Base-by-base conservation (phyloP, 1,140 invertebrate species). In the Globodera ellingtonae region DNA sequence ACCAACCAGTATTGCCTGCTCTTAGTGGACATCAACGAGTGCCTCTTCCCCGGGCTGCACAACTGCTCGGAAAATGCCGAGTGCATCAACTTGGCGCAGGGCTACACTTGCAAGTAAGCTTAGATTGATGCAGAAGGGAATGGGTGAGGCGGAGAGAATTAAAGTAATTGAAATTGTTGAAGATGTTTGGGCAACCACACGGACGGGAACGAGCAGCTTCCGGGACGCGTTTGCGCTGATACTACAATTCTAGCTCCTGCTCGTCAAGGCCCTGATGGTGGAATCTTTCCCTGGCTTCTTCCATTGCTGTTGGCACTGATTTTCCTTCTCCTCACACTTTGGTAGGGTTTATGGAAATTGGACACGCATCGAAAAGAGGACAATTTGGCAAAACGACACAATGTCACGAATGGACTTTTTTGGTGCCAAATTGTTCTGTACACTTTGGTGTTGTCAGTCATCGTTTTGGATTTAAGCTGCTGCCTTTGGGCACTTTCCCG, bases 11-110 rank as follows among this genome's bases (percentile, higher is more conserved):
- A 81, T 48, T 88, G 87, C 59, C 77, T 88, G 77, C 74, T 84
- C 56, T 52, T 83, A 8, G 35, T 75, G 35, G 87, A 88, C 80
- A 82, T 88, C 7, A 84, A 89, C 69, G 85, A 78, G 65, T 88
- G 87, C 72, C 82, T 83, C n/a, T 81, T 88, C n/a, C 67, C 46
- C 1, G 88, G 86, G 50, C 74, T 88, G 67, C 86, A 84, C 52
- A 88, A 88, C 75, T 88, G 87, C 66, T 89, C 87, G 24, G 85
- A 83, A 47, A 84, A 88, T 35, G 87, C 87, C 75, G 78, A 82
- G n/a, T 88, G 87, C 72, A 85, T 83, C 48, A 84, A 88, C 72
- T 72, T 77, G 15, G 65, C 79, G 6, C 62, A 85, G 35, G 87
- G 87, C 18, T 88, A 89, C 74, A 79, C 77, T 35, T 88, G 87